phyloP scores from a whole-genome alignment of 2,797 vertebrate genomes.

The Malurus splendens region DNA sequence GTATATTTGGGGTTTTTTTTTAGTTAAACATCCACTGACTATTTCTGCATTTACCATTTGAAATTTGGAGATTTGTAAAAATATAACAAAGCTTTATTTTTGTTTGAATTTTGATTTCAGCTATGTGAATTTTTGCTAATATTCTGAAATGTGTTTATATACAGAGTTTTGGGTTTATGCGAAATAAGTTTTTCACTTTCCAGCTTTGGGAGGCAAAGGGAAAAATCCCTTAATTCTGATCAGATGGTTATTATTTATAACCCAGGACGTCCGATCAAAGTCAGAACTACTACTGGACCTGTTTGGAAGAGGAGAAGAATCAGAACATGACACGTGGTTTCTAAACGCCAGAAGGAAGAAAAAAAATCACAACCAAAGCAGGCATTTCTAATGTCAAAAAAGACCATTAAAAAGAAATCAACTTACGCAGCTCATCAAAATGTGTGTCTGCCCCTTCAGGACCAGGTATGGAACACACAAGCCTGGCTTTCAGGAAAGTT shows the following conservation, averaged over 20 bases:
- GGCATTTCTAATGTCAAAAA: background rate
- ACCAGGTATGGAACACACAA: constrained; percentile 93
- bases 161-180: background rate
- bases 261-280: background rate
- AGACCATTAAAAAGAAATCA: background rate
- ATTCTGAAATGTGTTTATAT: background rate
- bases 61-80: background rate
- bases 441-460: constrained; percentile 91
- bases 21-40: background rate
- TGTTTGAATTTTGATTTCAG: background rate
- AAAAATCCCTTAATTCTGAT: background rate
- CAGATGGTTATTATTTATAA: background rate
- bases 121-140: background rate
- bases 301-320: background rate
- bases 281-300: background rate
- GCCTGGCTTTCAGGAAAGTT: constrained; percentile 93
- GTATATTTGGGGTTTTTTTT: background rate
- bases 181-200: background rate
- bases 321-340: background rate
- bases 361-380: background rate
- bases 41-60: background rate
- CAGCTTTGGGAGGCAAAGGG: background rate
- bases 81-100: background rate
- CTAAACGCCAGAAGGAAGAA: background rate
- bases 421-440: constrained; percentile 97